Evolutionary conservation across 2,888 invertebrate species (phyloP), one percentile per base, ranked within the genome.

Genomic region (Drosophila ezoana): DNA sequence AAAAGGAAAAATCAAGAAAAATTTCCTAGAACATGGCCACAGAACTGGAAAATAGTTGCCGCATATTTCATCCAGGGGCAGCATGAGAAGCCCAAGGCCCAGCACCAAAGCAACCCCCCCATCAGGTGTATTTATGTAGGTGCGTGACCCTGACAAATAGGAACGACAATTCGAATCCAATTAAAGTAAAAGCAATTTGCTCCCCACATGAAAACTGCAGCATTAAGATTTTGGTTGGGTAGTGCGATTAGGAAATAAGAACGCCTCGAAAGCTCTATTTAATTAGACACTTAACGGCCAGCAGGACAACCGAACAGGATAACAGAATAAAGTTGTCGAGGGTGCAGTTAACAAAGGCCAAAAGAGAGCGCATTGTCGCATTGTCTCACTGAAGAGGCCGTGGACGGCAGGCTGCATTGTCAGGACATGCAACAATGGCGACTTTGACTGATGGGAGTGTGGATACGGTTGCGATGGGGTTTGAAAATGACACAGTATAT

Each of bases 121-220:
- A 14, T 20, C 45, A 59, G 54, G 35, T 56, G 61, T 54, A 13
- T 16, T 35, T 35, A 5, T 13, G 16, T 18, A 20, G 71, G 58
- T 70, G 76, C 71, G 57, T 74, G 73, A 74, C 72, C 76, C 48
- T 65, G 72, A 38, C 38, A 41, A 70, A 28, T 45, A 35, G 35
- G 37, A 16, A 41, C 66, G 65, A 79, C 71, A 60, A 65, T 63
- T 66, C 59, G 62, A 82, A 79, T 86, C 87, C 89, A 83, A 83
- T 83, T 88, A 88, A 86, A 80, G 80, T 72, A 80, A 88, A 83
- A 83, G 89, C 88, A 84, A 87, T 79, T 83, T 69, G 59, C 62
- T 53, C 16, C 38, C 53, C 71, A 65, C 63, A 54, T 45, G 51
- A 76, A 61, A 64, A 60, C 41, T 52, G 49, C 69, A 68, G 53